Evolutionary conservation across 2,113 vertebrate species (phyloP).

Genomic region (Hemiscyllium ocellatum): DNA sequence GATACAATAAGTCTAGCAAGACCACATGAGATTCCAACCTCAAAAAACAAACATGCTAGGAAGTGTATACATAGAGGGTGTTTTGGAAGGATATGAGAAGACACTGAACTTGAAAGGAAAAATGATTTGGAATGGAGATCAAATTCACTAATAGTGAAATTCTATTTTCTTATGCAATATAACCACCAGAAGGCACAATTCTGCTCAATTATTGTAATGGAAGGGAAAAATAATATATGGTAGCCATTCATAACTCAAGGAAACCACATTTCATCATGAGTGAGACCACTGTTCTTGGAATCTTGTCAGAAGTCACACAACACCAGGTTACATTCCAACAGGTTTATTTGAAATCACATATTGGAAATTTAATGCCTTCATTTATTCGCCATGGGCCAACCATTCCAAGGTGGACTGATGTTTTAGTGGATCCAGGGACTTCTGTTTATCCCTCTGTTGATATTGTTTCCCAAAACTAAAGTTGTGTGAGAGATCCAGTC

Average conservation of each 20-base stretch:
- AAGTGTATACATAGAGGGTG: no score
- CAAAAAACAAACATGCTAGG: no score
- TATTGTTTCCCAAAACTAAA: slow-evolving; percentile 72
- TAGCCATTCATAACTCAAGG: background rate
- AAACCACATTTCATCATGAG: background rate
- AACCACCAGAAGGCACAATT: background rate
- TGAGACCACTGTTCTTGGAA: background rate
- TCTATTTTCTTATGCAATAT: background rate
- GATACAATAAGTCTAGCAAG: no score
- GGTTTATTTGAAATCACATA: no score
- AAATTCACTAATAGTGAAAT: background rate
- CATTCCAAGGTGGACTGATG: slow-evolving; percentile 82
- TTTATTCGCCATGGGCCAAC: slow-evolving; percentile 97
- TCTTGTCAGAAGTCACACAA: background rate
- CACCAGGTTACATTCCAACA: no score
- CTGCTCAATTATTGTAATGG: background rate
- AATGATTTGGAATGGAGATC: no score
- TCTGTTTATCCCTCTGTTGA: slow-evolving; percentile 57
- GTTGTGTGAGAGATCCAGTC: slow-evolving; percentile 70
- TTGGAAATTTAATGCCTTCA: slow-evolving; percentile 80
- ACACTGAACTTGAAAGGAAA: no score
- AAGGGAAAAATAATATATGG: background rate
- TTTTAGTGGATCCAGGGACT: slow-evolving; percentile 68
- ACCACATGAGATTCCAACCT: no score
- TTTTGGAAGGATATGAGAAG: no score